Conservation (phyloP, 2,888 invertebrate genomes). For the Liopterus haemorrhoidalis region DNA sequence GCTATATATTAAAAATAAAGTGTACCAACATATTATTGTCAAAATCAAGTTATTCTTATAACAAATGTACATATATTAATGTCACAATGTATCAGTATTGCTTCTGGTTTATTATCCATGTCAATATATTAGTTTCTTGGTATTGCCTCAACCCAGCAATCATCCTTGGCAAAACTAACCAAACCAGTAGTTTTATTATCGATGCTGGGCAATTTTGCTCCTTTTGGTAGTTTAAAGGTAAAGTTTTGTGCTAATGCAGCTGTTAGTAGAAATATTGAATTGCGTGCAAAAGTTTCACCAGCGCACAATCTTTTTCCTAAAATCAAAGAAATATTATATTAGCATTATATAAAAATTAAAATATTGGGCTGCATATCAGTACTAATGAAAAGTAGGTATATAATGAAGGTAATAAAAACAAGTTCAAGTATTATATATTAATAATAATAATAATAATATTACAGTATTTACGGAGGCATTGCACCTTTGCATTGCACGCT, state of each 20-base stretch:
- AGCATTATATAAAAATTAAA: constrained; percentile 5
- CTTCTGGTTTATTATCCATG: background rate
- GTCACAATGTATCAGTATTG: no score
- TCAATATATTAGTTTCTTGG: constrained; percentile 38
- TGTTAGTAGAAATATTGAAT: constrained; percentile 55
- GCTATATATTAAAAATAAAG: no score
- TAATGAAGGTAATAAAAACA: no score
- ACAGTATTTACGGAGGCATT: no score
- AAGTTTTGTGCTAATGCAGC: constrained; percentile 59
- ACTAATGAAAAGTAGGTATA: no score
- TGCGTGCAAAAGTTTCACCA: constrained; percentile 64
- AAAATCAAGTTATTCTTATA: no score
- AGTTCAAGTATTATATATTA: no score
- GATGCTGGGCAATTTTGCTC: constrained; percentile 47
- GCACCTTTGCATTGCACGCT: no score
- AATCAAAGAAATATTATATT: no score
- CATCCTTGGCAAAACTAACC: constrained; percentile 51
- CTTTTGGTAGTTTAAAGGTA: constrained; percentile 50
- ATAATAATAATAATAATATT: no score
- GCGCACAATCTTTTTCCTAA: constrained; percentile 60
- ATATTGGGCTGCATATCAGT: constrained; percentile 8
- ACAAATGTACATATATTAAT: no score
- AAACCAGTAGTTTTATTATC: constrained; percentile 47
- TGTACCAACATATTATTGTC: no score
- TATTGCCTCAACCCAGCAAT: constrained; percentile 52